Base-by-base conservation (phyloP, 2,797 vertebrate genomes). In the Karalla daura region DNA sequence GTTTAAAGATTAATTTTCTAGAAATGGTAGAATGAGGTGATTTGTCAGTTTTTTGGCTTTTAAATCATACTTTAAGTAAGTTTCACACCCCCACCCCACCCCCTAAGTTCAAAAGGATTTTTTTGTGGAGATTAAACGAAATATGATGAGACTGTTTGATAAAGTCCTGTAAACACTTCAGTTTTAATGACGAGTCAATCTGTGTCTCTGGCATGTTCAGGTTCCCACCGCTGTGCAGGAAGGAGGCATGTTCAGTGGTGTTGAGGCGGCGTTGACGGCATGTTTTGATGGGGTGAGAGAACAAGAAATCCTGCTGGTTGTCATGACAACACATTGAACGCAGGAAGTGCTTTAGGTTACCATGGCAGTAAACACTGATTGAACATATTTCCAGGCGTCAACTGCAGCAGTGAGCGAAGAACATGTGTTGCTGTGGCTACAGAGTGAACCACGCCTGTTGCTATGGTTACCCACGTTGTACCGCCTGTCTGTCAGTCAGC, bases 381-480 rank as follows among this genome's bases (percentile, higher is more conserved):
- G 0, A 13, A 7, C 44, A 2, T 49, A 2, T 54, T 33, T 30
- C 8, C 68, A 96, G 95, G 92, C 94, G 69, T 43, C 88, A 63
- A 90, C 82, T 30, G 69, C 84, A 1, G 70, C 70, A 7, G 82
- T 90, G 39, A 84, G 74, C 2, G 84, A 93, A 65, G 90, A 94
- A 28, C 93, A 95, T 28, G 92, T 97, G 69, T 23, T 95, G 1
- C 84, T 87, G 18, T 98, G 96, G 95, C 79, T 95, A 24, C 91
- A 86, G 72, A 92, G 88, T 0, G 94, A 95, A 47, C 95, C 96
- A 1, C 74, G 40, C 23, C 70, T 95, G 84, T 89, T 97, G 61
- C 88, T 94, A 10, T 96, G 96, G 95, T 85, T 97, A 45, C 94
- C 95, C 3, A 93, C 91, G 0, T 86, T 95, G 47, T 88, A 93